A percentile compares a stretch with the other conserved stretches of the same genome.
Conservation (phyloP, 2,797 vertebrate genomes). For the Melopsittacus undulatus region DNA sequence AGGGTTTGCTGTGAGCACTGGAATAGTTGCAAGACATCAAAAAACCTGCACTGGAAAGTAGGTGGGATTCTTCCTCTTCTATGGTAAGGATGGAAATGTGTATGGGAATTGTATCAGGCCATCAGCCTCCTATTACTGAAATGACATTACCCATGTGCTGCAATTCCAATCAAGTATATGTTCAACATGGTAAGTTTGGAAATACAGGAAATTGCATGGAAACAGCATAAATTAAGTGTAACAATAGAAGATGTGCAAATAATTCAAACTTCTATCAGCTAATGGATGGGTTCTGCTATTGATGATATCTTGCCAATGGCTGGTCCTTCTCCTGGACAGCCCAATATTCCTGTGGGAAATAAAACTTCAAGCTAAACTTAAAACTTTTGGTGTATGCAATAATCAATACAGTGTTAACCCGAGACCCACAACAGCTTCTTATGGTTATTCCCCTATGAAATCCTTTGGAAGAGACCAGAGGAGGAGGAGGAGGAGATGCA, state of each 20-base stretch:
- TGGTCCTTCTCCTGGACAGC: not conserved
- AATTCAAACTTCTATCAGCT: not conserved
- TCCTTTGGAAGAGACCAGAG: not conserved
- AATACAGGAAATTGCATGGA: not conserved
- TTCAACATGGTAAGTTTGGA: not conserved
- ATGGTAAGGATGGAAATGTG: rapidly evolving
- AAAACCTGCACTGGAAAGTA: not conserved
- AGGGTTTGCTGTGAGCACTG: not conserved
- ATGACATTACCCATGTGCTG: not conserved
- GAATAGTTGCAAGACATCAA: not conserved
- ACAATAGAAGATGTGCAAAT: not conserved
- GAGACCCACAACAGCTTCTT: not conserved
- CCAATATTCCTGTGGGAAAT: not conserved
- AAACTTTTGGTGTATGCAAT: rapidly evolving
- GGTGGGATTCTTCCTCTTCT: not conserved
- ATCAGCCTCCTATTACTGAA: too few species aligned
- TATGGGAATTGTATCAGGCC: not conserved
- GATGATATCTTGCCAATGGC: not conserved
- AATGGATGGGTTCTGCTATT: not conserved
- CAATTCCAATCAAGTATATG: rapidly evolving
- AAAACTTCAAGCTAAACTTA: not conserved
- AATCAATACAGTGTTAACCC: not conserved
- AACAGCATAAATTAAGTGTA: not conserved
- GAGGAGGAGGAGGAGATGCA: not conserved
- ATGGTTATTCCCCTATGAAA: not conserved